These are phyloP conservation scores for Molanna angustata DNA, from an alignment of 2,888 invertebrate species.

Conservation along the genomic window DNA sequence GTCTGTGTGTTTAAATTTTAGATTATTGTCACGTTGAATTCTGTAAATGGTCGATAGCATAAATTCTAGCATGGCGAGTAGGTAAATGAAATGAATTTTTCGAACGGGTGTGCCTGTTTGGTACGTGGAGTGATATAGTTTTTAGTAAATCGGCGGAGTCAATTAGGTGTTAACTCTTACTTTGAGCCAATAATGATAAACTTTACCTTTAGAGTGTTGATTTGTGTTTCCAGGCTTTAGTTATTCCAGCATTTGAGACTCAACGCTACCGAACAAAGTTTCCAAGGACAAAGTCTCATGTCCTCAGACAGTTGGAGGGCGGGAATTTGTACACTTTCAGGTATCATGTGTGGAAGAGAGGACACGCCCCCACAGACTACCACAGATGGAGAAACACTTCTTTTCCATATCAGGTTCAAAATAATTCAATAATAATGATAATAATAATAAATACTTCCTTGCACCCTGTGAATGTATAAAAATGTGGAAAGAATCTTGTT, in stretches of 20 bases:
- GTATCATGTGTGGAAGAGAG: slow-evolving; percentile 83
- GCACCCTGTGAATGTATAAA: too few relatives aligned
- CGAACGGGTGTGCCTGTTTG: too few relatives aligned
- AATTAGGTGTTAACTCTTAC: too few relatives aligned
- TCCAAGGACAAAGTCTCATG: slow-evolving; percentile 73
- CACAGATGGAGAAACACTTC: slow-evolving; percentile 74
- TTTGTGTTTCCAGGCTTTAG: slow-evolving; percentile 55
- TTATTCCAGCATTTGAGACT: slow-evolving; percentile 89
- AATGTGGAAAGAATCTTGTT: too few relatives aligned
- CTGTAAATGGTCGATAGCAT: too few relatives aligned
- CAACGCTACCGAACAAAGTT: slow-evolving; percentile 77
- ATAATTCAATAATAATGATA: not conserved
- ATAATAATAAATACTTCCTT: too few relatives aligned
- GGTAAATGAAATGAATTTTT: too few relatives aligned
- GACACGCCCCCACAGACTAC: slow-evolving; percentile 85
- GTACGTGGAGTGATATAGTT: too few relatives aligned
- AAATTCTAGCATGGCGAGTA: too few relatives aligned
- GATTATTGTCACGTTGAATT: too few relatives aligned
- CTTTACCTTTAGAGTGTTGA: not conserved
- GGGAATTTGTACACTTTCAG: slow-evolving; percentile 81
- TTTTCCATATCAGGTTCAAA: slow-evolving; percentile 67
- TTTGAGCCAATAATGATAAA: not conserved
- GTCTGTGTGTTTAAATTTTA: too few relatives aligned
- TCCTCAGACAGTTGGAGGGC: slow-evolving; percentile 68
- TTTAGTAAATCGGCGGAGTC: too few relatives aligned